Evolutionary conservation across 2,888 invertebrate species (phyloP).

Genomic region (Clusia tigrina): DNA sequence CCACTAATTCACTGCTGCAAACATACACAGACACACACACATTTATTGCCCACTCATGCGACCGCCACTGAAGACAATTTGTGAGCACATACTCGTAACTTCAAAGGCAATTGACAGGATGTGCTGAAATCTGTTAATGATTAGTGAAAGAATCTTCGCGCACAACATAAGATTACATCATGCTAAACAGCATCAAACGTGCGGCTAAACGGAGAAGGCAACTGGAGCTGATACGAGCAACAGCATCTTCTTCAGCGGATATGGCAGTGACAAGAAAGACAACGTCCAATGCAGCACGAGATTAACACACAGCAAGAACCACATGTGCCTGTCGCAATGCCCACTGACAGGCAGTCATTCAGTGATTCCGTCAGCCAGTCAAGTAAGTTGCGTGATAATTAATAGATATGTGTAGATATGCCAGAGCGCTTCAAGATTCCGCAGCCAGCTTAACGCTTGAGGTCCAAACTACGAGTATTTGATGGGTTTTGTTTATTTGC

Average conservation of each 20-base stretch:
- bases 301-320: not conserved
- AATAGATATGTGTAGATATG: not conserved
- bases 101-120: conserved; percentile 15
- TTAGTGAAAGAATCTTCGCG: conserved; percentile 1
- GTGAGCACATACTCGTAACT: not conserved
- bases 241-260: not conserved
- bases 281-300: not conserved
- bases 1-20: too few relatives aligned
- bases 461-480: not conserved
- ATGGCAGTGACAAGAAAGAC: not conserved
- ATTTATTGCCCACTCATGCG: too few relatives aligned
- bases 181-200: not conserved
- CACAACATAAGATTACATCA: conserved; percentile 18
- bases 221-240: not conserved
- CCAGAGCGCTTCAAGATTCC: not conserved
- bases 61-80: not conserved
- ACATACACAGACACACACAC: too few relatives aligned
- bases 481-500: conserved; percentile 16
- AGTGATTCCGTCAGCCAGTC: too few relatives aligned
- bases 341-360: too few relatives aligned
- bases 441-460: not conserved
- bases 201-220: not conserved
- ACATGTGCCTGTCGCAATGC: conserved; percentile 3
- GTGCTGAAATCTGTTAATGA: conserved; percentile 9
- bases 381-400: conserved; percentile 3